These are phyloP conservation scores for Pionites leucogaster DNA, from an alignment of 2,113 vertebrate genomes.

Conservation along the genomic window DNA sequence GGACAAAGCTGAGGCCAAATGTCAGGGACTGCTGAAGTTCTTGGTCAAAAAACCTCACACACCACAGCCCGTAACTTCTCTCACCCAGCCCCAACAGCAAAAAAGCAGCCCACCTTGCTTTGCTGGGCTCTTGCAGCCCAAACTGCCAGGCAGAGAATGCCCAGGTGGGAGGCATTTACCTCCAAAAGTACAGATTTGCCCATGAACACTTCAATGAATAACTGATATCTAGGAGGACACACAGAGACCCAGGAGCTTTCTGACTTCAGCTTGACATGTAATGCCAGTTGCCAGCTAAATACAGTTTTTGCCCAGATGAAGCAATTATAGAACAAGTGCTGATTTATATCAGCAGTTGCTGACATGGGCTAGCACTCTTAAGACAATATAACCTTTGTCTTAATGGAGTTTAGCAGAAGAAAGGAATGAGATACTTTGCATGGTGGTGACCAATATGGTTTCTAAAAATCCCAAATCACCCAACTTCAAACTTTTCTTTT, in stretches of 20 bases:
- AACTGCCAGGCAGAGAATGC: not conserved
- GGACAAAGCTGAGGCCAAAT: not conserved
- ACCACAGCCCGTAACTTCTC: not conserved
- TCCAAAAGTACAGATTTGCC: not conserved
- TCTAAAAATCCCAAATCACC: not conserved
- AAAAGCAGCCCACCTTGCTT: not conserved
- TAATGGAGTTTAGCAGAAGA: not conserved
- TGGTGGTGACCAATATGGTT: not conserved
- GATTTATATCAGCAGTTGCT: not conserved
- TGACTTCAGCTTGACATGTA: not conserved
- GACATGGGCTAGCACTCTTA: not conserved
- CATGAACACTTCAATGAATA: not conserved
- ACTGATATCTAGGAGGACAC: not conserved
- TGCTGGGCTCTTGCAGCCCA: not conserved
- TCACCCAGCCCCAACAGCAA: not conserved
- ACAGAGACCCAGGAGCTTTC: not conserved
- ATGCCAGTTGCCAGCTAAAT: not conserved
- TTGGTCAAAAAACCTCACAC: fast-evolving
- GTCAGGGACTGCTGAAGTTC: not conserved
- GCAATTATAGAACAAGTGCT: not conserved
- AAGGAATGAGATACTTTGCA: not conserved
- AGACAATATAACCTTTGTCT: not conserved
- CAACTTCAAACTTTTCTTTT: not conserved
- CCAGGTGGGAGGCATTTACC: not conserved
- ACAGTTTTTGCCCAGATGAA: not conserved